A percentile compares a stretch with the other conserved stretches of the same genome.
Evolutionary conservation across 2,113 vertebrate species (phyloP).

Genomic region (Sapajus apella): DNA sequence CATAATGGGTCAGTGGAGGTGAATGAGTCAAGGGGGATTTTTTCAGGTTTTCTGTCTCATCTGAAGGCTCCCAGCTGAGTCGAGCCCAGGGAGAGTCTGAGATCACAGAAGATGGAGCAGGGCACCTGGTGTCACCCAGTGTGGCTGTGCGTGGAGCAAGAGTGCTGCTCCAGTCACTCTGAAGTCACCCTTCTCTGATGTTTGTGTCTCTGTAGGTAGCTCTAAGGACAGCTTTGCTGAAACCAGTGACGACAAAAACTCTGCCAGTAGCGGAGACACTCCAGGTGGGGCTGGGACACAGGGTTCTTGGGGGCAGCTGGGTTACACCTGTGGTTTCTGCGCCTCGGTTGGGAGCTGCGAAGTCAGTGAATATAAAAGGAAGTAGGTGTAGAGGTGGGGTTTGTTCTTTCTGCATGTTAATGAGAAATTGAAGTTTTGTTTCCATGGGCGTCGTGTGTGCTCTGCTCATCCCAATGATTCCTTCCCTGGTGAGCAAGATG

Average conservation of each 20-base stretch:
- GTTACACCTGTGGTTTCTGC: neutral
- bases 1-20: rapidly evolving
- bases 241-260: too few species aligned
- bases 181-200: neutral
- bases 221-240: too few species aligned
- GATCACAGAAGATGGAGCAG: too few species aligned
- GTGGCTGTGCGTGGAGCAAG: too few species aligned
- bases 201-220: neutral
- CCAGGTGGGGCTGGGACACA: neutral
- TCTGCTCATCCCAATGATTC: neutral
- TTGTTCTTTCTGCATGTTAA: neutral
- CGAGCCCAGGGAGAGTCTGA: too few species aligned
- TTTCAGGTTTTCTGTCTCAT: too few species aligned
- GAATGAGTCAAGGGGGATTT: neutral
- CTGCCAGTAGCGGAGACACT: neutral
- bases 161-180: neutral
- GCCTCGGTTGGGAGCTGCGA: neutral
- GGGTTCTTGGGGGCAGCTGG: neutral
- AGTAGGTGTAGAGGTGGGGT: neutral
- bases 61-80: too few species aligned
- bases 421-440: neutral
- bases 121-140: too few species aligned
- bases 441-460: neutral
- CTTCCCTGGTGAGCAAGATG: neutral
- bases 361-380: neutral